phyloP scores from a whole-genome alignment of 2,113 vertebrate species.

The Hypomesus transpacificus region DNA sequence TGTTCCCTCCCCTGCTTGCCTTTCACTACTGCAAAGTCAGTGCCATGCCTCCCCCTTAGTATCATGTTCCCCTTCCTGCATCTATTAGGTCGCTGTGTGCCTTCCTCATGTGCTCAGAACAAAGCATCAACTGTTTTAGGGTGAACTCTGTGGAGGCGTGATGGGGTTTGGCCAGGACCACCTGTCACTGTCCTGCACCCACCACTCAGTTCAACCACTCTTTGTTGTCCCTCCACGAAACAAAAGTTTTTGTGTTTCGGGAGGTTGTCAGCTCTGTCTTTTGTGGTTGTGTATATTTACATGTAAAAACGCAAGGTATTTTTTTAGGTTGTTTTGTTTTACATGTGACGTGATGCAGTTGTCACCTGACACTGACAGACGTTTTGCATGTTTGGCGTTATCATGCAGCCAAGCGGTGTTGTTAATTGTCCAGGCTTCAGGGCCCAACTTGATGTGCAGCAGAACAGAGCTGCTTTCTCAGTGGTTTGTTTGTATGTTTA shows the following conservation, averaged over 20 bases:
- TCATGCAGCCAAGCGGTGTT: background rate
- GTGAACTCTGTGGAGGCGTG: constrained; percentile 53
- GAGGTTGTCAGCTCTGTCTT: constrained; percentile 9
- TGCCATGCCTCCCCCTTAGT: constrained; percentile 33
- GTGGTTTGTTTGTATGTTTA: constrained; percentile 11
- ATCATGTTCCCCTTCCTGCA: background rate
- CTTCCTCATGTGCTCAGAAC: constrained; percentile 42
- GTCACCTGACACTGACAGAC: background rate
- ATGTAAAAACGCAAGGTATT: too few relatives aligned
- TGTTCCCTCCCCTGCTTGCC: constrained; percentile 1
- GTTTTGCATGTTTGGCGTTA: background rate
- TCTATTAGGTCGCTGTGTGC: background rate
- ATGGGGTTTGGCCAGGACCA: constrained; percentile 54
- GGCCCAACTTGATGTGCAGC: background rate
- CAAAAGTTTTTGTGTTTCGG: constrained; percentile 26
- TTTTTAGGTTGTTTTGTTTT: too few relatives aligned
- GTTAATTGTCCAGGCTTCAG: background rate
- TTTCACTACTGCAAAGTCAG: constrained; percentile 41
- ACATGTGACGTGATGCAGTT: too few relatives aligned
- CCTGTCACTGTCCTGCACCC: constrained; percentile 53
- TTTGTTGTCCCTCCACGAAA: constrained; percentile 30
- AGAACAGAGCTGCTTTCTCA: background rate
- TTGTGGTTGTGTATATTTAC: too few relatives aligned
- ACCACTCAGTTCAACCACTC: constrained; percentile 44
- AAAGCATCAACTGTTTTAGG: constrained; percentile 43